Percentiles rank a stretch among this genome's conserved stretches.
Evolutionary conservation across 2,888 invertebrate species (phyloP).

Genomic region (Aricia artaxerxes): DNA sequence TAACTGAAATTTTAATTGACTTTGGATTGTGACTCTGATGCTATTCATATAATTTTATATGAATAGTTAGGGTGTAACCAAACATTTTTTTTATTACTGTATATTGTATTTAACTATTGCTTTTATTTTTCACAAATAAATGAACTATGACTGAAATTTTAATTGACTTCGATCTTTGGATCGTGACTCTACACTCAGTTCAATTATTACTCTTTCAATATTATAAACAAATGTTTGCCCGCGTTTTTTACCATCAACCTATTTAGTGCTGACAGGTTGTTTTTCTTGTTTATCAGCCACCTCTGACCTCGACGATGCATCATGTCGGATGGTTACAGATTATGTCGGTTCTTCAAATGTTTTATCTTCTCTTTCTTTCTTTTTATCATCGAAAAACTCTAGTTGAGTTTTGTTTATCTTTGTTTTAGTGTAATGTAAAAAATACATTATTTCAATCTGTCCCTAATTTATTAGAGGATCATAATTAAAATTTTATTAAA

Average conservation of each 20-base stretch:
- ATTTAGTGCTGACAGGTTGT: conserved; percentile 26
- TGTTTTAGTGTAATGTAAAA: no score
- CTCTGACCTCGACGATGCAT: conserved; percentile 27
- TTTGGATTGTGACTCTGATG: no score
- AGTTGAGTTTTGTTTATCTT: neutral
- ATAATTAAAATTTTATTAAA: no score
- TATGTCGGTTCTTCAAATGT: conserved; percentile 14
- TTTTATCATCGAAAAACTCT: conserved; percentile 7
- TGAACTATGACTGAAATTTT: neutral
- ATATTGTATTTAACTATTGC: no score
- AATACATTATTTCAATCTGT: neutral
- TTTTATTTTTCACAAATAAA: neutral
- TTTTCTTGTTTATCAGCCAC: conserved; percentile 28
- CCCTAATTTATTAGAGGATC: no score
- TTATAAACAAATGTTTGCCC: neutral
- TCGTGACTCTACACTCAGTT: neutral
- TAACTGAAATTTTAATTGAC: no score
- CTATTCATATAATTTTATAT: no score
- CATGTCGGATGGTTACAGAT: conserved; percentile 25
- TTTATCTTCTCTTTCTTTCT: neutral
- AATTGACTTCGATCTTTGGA: neutral
- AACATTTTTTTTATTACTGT: no score
- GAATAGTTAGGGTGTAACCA: no score
- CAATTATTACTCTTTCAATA: conserved; percentile 18
- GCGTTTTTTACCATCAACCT: conserved; percentile 25